Evolutionary conservation across 1,140 invertebrate species (phyloP).

Genomic region (Melipona quadrifasciata): DNA sequence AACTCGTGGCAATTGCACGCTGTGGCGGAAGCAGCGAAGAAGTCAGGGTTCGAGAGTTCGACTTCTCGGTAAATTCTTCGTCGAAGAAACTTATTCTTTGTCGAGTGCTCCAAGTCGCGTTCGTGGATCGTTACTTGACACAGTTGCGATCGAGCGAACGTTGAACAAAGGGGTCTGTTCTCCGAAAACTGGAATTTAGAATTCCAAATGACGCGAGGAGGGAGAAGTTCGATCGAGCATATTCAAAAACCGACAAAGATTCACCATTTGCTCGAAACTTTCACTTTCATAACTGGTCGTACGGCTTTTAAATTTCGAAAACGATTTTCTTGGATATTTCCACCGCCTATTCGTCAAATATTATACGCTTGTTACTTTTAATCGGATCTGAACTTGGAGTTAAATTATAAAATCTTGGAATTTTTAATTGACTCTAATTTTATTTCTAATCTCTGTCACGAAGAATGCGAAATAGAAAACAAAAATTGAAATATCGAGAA

Average conservation of each 20-base stretch:
- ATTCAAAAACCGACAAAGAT: background rate
- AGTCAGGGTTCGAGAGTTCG: constrained; percentile 20
- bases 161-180: background rate
- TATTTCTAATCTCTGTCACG: no score
- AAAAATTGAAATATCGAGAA: no score
- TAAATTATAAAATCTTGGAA: no score
- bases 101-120: background rate
- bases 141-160: constrained; percentile 22
- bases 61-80: constrained; percentile 14
- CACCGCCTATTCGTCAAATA: no score
- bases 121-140: constrained; percentile 29
- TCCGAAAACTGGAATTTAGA: constrained; percentile 25
- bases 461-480: no score
- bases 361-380: no score
- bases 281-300: no score
- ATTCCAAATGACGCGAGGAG: background rate
- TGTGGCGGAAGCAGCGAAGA: constrained; percentile 2
- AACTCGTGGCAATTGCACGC: constrained; percentile 56
- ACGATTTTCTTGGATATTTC: background rate
- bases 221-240: background rate
- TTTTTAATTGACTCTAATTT: no score
- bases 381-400: no score
- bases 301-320: background rate
- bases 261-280: background rate
- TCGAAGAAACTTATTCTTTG: constrained; percentile 28